phyloP scores from a whole-genome alignment of 2,797 vertebrate species.

The Sebastes paucispinis region DNA sequence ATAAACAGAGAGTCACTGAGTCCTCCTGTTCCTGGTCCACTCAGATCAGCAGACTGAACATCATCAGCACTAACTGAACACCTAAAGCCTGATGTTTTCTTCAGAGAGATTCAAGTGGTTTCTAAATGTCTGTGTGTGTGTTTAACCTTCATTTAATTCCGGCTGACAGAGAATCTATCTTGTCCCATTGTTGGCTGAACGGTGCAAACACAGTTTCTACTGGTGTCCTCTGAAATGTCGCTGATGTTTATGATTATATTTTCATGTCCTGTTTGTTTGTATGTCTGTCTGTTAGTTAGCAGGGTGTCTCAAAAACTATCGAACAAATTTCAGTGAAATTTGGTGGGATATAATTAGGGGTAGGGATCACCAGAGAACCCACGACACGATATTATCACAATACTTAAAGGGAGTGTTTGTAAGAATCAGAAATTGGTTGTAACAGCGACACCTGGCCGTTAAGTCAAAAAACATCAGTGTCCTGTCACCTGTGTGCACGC shows the following conservation, averaged over 20 bases:
- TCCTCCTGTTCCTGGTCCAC: slow-evolving; percentile 13
- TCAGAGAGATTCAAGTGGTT: neutral
- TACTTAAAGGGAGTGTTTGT: too few relatives aligned
- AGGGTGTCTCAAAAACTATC: neutral
- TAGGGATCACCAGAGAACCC: too few relatives aligned
- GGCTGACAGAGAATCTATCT: neutral
- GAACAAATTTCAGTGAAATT: neutral
- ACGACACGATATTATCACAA: too few relatives aligned
- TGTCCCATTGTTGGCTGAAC: neutral
- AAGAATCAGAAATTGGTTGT: too few relatives aligned
- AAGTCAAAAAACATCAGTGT: too few relatives aligned
- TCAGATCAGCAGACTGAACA: slow-evolving; percentile 4
- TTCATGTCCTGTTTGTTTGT: neutral
- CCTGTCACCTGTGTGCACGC: too few relatives aligned
- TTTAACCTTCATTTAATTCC: neutral
- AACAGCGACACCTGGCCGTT: too few relatives aligned
- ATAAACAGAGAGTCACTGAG: slow-evolving; percentile 34
- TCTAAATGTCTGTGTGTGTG: neutral
- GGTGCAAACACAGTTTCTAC: neutral
- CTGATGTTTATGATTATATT: neutral
- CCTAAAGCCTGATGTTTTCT: neutral
- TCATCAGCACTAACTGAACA: neutral
- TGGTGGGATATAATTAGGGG: neutral
- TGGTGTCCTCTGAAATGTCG: neutral
- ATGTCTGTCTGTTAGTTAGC: too few relatives aligned